Evolutionary conservation across 1,140 invertebrate genomes (phyloP).

Genomic region (Drosophila pseudoananassae): DNA sequence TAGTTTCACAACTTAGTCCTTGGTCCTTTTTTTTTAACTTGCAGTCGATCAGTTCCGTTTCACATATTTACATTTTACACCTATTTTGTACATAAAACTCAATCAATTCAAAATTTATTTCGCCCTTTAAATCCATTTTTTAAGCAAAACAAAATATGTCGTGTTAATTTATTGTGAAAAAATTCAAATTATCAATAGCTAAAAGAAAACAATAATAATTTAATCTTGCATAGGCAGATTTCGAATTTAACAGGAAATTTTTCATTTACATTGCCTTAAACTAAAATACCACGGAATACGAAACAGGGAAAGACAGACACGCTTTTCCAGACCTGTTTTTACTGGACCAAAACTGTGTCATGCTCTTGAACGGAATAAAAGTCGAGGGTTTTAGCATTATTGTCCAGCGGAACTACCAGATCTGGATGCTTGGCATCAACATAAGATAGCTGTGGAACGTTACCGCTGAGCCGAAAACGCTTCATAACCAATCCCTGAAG

Average conservation of each 20-base stretch:
- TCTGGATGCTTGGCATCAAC: constrained; percentile 86
- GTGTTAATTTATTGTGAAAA: constrained; percentile 27
- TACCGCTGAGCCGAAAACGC: constrained; percentile 56
- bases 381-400: constrained; percentile 91
- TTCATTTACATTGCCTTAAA: constrained; percentile 25
- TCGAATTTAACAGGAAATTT: constrained; percentile 23
- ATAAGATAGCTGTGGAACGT: constrained; percentile 84
- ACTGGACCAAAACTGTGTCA: constrained; percentile 89
- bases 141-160: constrained; percentile 49
- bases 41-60: too few relatives aligned
- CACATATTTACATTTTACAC: too few relatives aligned
- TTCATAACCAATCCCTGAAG: constrained; percentile 85
- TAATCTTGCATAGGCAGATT: constrained; percentile 21
- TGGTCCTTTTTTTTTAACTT: too few relatives aligned
- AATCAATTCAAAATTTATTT: not conserved
- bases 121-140: not conserved
- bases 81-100: not conserved
- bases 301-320: constrained; percentile 15
- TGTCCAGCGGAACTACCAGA: constrained; percentile 90
- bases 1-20: too few relatives aligned
- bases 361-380: constrained; percentile 94
- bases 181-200: constrained; percentile 51
- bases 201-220: constrained; percentile 52
- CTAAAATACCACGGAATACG: constrained; percentile 59
- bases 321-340: constrained; percentile 2